Conservation (phyloP, 2,888 invertebrate genomes). For the Escarpia spicata region DNA sequence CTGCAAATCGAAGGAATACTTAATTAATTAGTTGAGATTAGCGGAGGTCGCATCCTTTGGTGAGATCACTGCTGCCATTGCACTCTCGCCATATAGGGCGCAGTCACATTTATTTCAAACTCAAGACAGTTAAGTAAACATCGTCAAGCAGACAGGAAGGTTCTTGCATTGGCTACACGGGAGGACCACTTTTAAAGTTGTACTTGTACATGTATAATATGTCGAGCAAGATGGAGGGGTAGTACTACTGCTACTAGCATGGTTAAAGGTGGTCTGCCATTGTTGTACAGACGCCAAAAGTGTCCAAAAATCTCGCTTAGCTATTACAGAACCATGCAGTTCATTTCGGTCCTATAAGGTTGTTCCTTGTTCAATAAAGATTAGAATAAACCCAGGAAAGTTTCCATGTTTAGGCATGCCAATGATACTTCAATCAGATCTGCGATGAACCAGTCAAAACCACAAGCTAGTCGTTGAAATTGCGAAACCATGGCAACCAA, state of each 20-base stretch:
- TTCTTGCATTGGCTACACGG: neutral
- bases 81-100: neutral
- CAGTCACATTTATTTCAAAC: neutral
- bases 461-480: neutral
- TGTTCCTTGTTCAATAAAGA: too few relatives aligned
- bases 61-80: neutral
- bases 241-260: too few relatives aligned
- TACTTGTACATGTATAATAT: too few relatives aligned
- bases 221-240: too few relatives aligned
- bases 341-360: too few relatives aligned
- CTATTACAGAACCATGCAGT: too few relatives aligned
- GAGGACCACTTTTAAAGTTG: neutral
- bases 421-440: neutral
- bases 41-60: neutral
- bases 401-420: too few relatives aligned
- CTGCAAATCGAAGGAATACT: neutral
- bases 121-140: neutral
- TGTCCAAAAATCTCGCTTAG: too few relatives aligned
- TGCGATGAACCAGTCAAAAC: neutral
- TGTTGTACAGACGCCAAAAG: too few relatives aligned
- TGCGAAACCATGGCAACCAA: neutral
- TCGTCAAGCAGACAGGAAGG: neutral
- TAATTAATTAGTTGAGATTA: constrained; percentile 1
- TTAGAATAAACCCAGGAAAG: too few relatives aligned
- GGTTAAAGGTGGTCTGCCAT: too few relatives aligned